Base-by-base conservation (phyloP, 2,797 vertebrate species). In the Rhadinocentrus ornatus region DNA sequence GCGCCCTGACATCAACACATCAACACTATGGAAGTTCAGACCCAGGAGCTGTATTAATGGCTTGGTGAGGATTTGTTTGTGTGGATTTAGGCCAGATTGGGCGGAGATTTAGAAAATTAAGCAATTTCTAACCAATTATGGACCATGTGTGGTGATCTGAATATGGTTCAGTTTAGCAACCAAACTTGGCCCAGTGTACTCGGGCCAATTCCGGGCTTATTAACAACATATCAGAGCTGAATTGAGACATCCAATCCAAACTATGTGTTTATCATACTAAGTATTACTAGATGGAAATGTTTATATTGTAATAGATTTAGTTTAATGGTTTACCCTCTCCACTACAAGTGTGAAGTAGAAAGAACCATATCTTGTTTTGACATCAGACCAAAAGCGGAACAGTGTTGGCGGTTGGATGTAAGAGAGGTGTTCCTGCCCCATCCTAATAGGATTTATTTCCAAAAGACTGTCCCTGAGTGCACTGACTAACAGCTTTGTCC, bases 361-460 rank as follows among this genome's bases (percentile, higher is more conserved):
- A 27, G 12, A 67, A 16, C 6, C 16, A 7, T 34, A 24, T 20
- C 31, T 32, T 8, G 54, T 35, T 70, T 34, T 4, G 63, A 53
- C 24, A 60, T 66, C 18, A 46, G n/a, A 48, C 48, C 12, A 7
- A 56, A 65, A 73, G 9, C 35, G 61, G 32, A 70, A 1, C 54
- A 31, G 53, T 50, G 35, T 34, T 32, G 53, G 31, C 34, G 52
- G 29, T 39, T 56, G 27, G 41, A 69, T 59, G 4, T 68, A 48
- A 84, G 50, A 54, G 62, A 68, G 77, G 32, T 68, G 53, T 75
- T 77, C 71, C 68, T 66, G 64, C 81, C 35, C 39, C 37, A 9
- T 41, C 61, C 55, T 90, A 91, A 91, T 87, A 87, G 89, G 90
- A 91, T 91, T 91, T 88, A 88, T 80, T 81, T 74, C 69, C 53